phyloP scores from a whole-genome alignment of 2,113 vertebrate species.

The Microtus pennsylvanicus region DNA sequence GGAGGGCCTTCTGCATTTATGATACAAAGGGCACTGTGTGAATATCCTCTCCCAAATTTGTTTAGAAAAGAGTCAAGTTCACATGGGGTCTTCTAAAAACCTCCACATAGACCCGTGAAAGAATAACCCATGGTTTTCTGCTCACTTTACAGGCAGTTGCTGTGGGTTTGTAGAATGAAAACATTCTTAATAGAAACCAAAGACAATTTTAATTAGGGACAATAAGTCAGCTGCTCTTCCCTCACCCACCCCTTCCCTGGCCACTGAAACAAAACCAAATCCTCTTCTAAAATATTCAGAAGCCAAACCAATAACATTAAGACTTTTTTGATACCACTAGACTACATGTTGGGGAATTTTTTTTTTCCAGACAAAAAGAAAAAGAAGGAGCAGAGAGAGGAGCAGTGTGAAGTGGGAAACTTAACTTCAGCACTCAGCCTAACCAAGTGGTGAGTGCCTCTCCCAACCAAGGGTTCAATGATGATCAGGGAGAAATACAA shows the following conservation, averaged over 20 bases:
- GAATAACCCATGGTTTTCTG: slow-evolving; percentile 55
- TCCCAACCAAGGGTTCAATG: not conserved
- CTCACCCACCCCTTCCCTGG: not conserved
- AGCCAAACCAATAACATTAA: slow-evolving; percentile 53
- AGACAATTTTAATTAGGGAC: slow-evolving; percentile 57
- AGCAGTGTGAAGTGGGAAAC: not conserved
- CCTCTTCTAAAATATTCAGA: slow-evolving; percentile 1
- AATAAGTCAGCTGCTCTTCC: slow-evolving; percentile 32
- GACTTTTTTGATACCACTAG: slow-evolving; percentile 9
- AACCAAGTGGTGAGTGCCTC: not conserved
- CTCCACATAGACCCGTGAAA: slow-evolving; percentile 54
- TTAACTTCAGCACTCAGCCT: not conserved
- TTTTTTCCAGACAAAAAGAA: not conserved
- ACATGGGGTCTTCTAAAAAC: slow-evolving; percentile 31
- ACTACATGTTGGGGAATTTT: not conserved
- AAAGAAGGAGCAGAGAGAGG: not conserved
- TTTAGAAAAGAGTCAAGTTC: slow-evolving; percentile 56
- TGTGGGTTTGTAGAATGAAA: slow-evolving; percentile 51
- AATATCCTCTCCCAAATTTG: slow-evolving; percentile 41
- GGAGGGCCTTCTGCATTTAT: not conserved
- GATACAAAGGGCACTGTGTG: slow-evolving; percentile 19
- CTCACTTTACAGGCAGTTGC: slow-evolving; percentile 39
- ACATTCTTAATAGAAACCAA: slow-evolving; percentile 61
- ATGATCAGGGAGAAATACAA: not conserved
- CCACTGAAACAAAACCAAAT: slow-evolving; percentile 37